Evolutionary conservation across 2,113 vertebrate genomes (phyloP).

Genomic region (Ifrita kowaldi): DNA sequence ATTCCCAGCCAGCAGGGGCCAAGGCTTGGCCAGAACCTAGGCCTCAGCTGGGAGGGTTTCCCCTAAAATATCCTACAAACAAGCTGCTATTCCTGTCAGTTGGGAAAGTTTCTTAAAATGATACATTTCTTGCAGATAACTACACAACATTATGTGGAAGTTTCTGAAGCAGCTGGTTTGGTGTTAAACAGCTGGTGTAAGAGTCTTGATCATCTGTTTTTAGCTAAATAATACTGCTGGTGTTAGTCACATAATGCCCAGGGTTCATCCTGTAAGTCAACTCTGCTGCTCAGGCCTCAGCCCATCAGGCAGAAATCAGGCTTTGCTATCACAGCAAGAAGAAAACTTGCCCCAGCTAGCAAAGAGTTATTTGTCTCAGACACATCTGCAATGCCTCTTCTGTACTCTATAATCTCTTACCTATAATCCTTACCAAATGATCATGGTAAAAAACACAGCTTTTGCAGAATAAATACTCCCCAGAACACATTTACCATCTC

Average conservation of each 20-base stretch:
- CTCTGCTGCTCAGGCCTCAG: neutral
- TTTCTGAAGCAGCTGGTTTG: neutral
- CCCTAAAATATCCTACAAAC: neutral
- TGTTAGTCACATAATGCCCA: neutral
- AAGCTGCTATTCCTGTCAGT: rapidly evolving
- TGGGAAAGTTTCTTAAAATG: neutral
- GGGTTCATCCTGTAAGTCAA: neutral
- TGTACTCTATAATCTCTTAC: neutral
- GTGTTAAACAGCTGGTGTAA: neutral
- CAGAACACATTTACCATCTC: neutral
- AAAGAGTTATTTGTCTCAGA: neutral
- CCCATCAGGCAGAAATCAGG: neutral
- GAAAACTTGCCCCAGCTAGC: neutral
- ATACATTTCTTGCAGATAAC: neutral
- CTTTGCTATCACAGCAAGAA: neutral
- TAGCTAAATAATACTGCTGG: neutral
- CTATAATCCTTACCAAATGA: neutral
- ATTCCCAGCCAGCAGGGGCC: neutral
- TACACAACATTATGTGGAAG: neutral
- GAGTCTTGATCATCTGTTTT: neutral
- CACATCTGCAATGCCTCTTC: neutral
- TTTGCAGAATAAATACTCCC: neutral
- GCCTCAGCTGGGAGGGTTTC: neutral
- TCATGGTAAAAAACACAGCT: neutral
- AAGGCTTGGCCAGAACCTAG: neutral